Evolutionary conservation across 1,140 invertebrate genomes (phyloP), one percentile per base, ranked within the genome.

Genomic region (Bombus sibiricus): DNA sequence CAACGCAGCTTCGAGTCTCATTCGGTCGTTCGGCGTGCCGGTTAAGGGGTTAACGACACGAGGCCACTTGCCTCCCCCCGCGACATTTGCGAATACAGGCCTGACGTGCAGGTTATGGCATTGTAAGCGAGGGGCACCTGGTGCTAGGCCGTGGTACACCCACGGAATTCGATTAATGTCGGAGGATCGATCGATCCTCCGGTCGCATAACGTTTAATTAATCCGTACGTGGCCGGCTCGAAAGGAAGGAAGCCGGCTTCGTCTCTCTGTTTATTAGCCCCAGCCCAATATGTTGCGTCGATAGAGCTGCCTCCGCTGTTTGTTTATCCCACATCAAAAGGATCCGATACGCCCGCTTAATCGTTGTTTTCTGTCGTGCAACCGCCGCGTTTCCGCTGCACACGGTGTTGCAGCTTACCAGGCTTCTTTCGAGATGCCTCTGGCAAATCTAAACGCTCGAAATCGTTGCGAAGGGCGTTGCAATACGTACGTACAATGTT

Each of bases 311-410:
- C 85, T 71, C 47, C 28, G 59, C 47, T 92, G 92, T 94, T 93
- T 93, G 92, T 92, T 93, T 93, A 94, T 93, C 92, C 89, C 91
- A 93, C 91, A 93, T 93, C 93, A 93, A 94, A 94, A 93, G 92
- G 90, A 81, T 86, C 82, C 87, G 8, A 13, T 75, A 62, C 59
- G 22, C n/a, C 69, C 87, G 83, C 81, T 92, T 92, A 92, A 94
- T 94, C 92, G 93, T 77, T 86, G 89, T 91, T 88, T 91, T 92
- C 85, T 75, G 37, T 41, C 57, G 71, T 9, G 62, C 75, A 34
- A 74, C 41, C 71, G 72, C 1, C 9, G 15, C 39, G 47, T 13
- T 62, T 32, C 72, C 57, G 53, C 0, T 77, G 22, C 28, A 32
- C 2, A 22, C 9, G 2, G n/a, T 9, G 41, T 15, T 4, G 13